These are phyloP conservation scores for Scomber japonicus DNA, from an alignment of 2,113 vertebrate species.

Conservation along the genomic window DNA sequence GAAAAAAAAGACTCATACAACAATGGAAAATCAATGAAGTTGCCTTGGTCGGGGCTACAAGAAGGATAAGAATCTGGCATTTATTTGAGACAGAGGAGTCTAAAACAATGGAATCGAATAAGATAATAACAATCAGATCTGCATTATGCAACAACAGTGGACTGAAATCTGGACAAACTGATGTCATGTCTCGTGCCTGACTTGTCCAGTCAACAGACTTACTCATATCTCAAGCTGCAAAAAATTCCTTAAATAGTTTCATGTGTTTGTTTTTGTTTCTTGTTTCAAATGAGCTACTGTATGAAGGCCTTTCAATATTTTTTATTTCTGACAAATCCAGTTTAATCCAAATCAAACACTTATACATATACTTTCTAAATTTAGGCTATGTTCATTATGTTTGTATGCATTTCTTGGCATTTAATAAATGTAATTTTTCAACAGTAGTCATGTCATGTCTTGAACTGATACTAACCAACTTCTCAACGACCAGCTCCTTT, in stretches of 20 bases:
- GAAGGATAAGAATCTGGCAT: conserved; percentile 51
- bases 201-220: not conserved
- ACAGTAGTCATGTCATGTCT: not conserved
- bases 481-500: not conserved
- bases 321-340: too few relatives aligned
- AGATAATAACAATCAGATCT: conserved; percentile 39
- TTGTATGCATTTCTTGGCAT: too few relatives aligned
- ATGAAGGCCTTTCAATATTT: too few relatives aligned
- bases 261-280: too few relatives aligned
- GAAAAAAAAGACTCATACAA: conserved; percentile 57
- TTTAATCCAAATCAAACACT: too few relatives aligned
- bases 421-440: not conserved
- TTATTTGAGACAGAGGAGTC: conserved; percentile 46
- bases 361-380: too few relatives aligned
- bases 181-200: not conserved
- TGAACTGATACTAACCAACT: not conserved
- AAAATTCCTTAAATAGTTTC: not conserved
- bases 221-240: not conserved
- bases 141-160: conserved; percentile 3
- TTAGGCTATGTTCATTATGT: too few relatives aligned
- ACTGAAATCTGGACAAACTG: conserved; percentile 23
- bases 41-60: conserved; percentile 28
- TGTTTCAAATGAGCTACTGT: too few relatives aligned
- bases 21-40: conserved; percentile 74
- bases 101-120: conserved; percentile 37